Evolutionary conservation across 2,797 vertebrate species (phyloP).

Genomic region (Crocodylus rhombifer): DNA sequence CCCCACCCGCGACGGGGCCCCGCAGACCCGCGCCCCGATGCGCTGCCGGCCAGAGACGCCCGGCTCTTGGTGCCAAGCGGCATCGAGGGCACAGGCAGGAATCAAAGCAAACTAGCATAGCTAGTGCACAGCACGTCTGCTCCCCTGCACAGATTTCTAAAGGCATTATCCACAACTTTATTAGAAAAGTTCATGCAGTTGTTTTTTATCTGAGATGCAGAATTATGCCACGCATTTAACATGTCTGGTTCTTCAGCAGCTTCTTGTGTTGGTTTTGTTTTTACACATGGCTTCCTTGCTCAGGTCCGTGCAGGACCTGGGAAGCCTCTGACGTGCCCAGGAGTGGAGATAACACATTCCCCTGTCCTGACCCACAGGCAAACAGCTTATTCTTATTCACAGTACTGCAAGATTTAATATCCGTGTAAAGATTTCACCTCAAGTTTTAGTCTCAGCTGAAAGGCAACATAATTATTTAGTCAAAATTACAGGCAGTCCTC

Average conservation of each 20-base stretch:
- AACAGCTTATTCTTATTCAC: not conserved
- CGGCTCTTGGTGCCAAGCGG: not conserved
- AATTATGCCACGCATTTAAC: rapidly evolving
- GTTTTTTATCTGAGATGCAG: rapidly evolving
- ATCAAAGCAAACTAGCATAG: not conserved
- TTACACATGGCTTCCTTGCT: too few relatives aligned
- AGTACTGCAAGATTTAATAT: not conserved
- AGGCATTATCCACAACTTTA: not conserved
- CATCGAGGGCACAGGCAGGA: not conserved
- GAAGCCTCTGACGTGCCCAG: too few relatives aligned
- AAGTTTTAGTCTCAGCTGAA: too few relatives aligned
- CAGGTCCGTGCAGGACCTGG: too few relatives aligned
- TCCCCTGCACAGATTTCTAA: not conserved
- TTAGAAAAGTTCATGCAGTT: not conserved
- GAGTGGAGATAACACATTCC: too few relatives aligned
- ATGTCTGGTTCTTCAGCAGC: rapidly evolving
- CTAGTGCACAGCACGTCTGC: too few relatives aligned
- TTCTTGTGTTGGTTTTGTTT: too few relatives aligned
- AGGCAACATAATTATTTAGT: too few relatives aligned
- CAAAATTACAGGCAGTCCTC: too few relatives aligned
- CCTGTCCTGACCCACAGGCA: not conserved
- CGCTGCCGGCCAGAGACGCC: not conserved
- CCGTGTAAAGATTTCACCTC: not conserved
- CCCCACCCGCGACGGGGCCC: not conserved
- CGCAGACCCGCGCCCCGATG: not conserved